Conservation (phyloP, 2,113 vertebrate genomes). For the Andinoacara biseriatus region DNA sequence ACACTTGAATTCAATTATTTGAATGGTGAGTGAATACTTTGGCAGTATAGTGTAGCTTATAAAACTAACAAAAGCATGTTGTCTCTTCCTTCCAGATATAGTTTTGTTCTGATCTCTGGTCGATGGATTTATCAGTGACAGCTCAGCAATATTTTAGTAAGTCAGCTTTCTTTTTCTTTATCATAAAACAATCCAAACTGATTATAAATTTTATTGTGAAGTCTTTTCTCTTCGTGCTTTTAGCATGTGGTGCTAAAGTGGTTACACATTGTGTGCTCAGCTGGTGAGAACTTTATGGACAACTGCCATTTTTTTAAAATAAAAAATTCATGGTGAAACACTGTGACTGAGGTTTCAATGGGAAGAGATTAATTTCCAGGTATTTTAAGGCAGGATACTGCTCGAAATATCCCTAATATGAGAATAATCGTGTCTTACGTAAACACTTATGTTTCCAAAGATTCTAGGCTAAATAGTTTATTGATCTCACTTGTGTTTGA, state of each 20-base stretch:
- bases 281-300: not conserved
- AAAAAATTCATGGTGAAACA: not conserved
- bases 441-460: not conserved
- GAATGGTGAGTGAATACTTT: no score
- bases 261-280: not conserved
- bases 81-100: slow-evolving; percentile 50
- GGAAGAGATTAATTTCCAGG: not conserved
- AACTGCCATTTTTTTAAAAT: not conserved
- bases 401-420: not conserved
- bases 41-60: not conserved
- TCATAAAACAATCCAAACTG: not conserved
- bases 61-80: slow-evolving; percentile 14
- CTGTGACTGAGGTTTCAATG: not conserved
- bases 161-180: slow-evolving; percentile 21
- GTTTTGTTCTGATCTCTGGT: slow-evolving; percentile 65
- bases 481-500: not conserved
- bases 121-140: slow-evolving; percentile 74
- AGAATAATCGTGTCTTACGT: not conserved
- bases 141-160: slow-evolving; percentile 73
- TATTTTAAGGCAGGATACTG: not conserved
- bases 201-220: not conserved
- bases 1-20: no score
- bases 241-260: not conserved
- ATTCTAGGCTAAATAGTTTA: not conserved
- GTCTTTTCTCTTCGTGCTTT: not conserved